Percentiles rank a stretch among this genome's conserved stretches.
Conservation (phyloP, 2,888 invertebrate genomes). For the Hirtodrosophila cameraria region DNA sequence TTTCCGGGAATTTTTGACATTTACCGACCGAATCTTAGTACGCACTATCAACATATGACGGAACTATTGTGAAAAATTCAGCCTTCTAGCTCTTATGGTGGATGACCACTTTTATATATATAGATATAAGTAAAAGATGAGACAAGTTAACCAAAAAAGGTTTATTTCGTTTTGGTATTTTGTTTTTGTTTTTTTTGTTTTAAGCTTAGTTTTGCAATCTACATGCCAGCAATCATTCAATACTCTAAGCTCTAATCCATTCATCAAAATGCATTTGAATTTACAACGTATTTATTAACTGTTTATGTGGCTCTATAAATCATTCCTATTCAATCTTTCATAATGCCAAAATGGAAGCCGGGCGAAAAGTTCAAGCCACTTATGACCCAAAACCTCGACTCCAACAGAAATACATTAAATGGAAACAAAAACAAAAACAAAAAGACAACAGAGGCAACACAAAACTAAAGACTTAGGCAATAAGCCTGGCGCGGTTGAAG, state of each 20-base stretch:
- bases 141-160: too few relatives aligned
- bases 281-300: slow-evolving; percentile 65
- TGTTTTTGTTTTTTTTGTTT: too few relatives aligned
- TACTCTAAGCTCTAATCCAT: slow-evolving; percentile 2
- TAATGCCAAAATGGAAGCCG: slow-evolving; percentile 45
- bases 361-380: slow-evolving; percentile 55
- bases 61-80: too few relatives aligned
- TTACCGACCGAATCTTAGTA: too few relatives aligned
- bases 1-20: too few relatives aligned
- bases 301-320: slow-evolving; percentile 58
- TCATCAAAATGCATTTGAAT: slow-evolving; percentile 23
- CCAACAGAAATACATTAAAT: background rate
- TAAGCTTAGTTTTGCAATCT: slow-evolving; percentile 2
- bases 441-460: background rate
- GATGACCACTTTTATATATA: too few relatives aligned
- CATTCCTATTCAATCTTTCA: slow-evolving; percentile 51
- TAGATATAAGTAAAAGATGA: too few relatives aligned
- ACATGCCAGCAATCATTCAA: background rate
- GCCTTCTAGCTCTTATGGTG: too few relatives aligned
- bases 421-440: slow-evolving; percentile 1
- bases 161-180: background rate
- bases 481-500: slow-evolving; percentile 33
- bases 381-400: slow-evolving; percentile 16
- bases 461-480: slow-evolving; percentile 48
- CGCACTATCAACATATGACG: too few relatives aligned